Evolutionary conservation across 2,888 invertebrate genomes (phyloP).

Genomic region (Pasiphila rectangulata): DNA sequence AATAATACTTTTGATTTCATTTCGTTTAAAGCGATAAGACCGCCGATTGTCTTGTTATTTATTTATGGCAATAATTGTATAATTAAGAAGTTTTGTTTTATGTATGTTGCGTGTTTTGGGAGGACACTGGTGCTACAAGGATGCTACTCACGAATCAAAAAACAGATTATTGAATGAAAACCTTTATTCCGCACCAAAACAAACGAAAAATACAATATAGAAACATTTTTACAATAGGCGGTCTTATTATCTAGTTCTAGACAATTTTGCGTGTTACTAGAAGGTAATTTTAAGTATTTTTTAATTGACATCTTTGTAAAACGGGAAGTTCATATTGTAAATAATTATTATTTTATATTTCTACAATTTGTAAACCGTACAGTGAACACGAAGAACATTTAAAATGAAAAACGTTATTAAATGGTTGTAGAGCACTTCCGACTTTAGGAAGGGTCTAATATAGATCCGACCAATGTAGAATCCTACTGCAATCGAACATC

Average conservation of each 20-base stretch:
- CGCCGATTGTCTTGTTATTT: slow-evolving; percentile 15
- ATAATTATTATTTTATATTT: no score
- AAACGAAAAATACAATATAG: slow-evolving; percentile 17
- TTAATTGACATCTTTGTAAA: no score
- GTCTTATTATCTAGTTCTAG: slow-evolving; percentile 22
- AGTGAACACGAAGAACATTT: no score
- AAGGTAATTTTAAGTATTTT: neutral
- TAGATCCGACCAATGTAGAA: no score
- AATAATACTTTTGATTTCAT: no score
- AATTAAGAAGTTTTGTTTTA: slow-evolving; percentile 1
- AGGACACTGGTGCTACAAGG: slow-evolving; percentile 17
- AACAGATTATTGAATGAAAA: slow-evolving; percentile 18
- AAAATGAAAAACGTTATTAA: no score
- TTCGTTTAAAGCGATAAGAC: slow-evolving; percentile 13
- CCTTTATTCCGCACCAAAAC: slow-evolving; percentile 23
- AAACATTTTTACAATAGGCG: slow-evolving; percentile 17
- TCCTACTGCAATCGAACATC: no score
- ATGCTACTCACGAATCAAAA: slow-evolving; percentile 17
- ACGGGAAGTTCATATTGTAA: no score
- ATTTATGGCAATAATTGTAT: slow-evolving; percentile 2
- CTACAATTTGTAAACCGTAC: no score
- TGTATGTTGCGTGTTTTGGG: slow-evolving; percentile 7
- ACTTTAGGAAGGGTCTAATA: no score
- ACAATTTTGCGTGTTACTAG: slow-evolving; percentile 5
- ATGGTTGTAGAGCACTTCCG: no score